These are phyloP conservation scores for Caradrina kadenii DNA, from an alignment of 2,888 invertebrate species.

Conservation along the genomic window DNA sequence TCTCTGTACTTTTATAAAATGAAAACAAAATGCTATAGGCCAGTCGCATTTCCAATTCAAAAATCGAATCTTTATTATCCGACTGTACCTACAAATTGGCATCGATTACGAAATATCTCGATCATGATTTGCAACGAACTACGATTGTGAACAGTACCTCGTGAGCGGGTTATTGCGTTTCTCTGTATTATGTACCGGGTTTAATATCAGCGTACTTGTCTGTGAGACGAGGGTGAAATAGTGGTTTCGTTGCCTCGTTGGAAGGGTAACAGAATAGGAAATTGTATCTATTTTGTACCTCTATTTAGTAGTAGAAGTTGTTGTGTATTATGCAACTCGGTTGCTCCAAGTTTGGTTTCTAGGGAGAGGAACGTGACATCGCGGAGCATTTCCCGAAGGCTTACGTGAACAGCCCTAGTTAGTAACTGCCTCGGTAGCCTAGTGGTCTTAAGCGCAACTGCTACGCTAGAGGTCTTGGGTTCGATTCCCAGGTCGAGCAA, in stretches of 20 bases:
- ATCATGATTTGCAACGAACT: constrained; percentile 39
- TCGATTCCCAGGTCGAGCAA: too few relatives aligned
- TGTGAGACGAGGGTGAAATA: constrained; percentile 25
- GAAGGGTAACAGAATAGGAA: neutral
- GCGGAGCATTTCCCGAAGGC: neutral
- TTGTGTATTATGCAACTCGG: too few relatives aligned
- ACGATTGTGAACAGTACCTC: constrained; percentile 38
- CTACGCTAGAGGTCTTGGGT: too few relatives aligned
- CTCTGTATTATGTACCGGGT: constrained; percentile 35
- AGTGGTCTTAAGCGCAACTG: too few relatives aligned
- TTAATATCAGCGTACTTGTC: constrained; percentile 46
- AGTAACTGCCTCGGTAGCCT: too few relatives aligned
- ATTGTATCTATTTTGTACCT: neutral
- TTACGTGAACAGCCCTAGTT: neutral
- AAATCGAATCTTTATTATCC: too few relatives aligned
- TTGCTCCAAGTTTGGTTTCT: neutral
- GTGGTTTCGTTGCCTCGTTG: neutral
- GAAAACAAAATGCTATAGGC: too few relatives aligned
- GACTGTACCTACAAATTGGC: neutral
- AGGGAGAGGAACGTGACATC: neutral
- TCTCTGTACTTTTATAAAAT: too few relatives aligned
- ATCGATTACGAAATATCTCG: constrained; percentile 44
- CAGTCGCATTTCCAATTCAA: too few relatives aligned
- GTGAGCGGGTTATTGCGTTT: constrained; percentile 47
- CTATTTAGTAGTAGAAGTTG: neutral